Evolutionary conservation across 1,140 invertebrate genomes (phyloP), one percentile per base, ranked within the genome.

Genomic region (Spodoptera frugiperda): DNA sequence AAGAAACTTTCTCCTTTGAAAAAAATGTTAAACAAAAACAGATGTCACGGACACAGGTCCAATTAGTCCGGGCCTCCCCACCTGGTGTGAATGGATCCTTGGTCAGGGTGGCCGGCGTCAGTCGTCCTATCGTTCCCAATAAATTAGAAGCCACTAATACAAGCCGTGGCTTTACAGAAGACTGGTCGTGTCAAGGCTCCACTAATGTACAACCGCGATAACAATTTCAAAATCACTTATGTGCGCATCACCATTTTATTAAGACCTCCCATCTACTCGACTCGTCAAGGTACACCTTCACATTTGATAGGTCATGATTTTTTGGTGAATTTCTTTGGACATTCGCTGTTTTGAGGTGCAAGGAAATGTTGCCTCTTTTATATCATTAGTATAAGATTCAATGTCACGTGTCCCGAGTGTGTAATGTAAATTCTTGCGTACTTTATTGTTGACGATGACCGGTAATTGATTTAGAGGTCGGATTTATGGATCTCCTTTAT

Each of bases 101-200:
- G 89, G 82, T 80, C 89, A 84, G 92, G 92, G 92, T 93, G 92
- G 92, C 91, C 92, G 89, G 86, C 90, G 91, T 91, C 89, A 86
- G 91, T 92, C 92, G 89, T 88, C 80, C 86, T 93, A 93, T 93
- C 92, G 87, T 89, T 90, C 89, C 85, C 89, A 93, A 93, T 93
- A 93, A 93, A 93, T 93, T 93, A 93, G 90, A 81, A 89, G 87
- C 90, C 87, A 84, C 90, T 92, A 91, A 93, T 89, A 92, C 92
- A 91, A 91, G 87, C 87, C 85, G 78, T 90, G 87, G 86, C 90
- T 87, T 92, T 90, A 92, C 91, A 92, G 92, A 91, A 91, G 91
- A 93, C 92, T 93, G 90, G 90, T 84, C 87, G 89, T 89, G 91
- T 91, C 90, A 92, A 90, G 86, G 86, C 83, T 81, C 86, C 87